Base-by-base conservation (phyloP, 2,797 vertebrate genomes). In the Sebastes kiyomatsui region DNA sequence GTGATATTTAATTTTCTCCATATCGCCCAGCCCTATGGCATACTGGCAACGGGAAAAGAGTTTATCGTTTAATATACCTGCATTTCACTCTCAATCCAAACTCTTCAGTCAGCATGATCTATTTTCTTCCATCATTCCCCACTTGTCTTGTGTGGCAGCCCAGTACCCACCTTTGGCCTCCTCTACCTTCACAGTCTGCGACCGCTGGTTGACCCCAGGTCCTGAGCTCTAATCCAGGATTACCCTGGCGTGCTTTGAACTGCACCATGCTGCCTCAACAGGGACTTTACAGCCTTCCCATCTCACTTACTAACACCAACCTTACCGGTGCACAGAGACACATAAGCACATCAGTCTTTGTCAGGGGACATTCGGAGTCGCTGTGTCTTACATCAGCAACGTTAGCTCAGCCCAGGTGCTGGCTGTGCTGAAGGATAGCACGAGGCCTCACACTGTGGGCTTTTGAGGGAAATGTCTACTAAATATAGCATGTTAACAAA, bases 171-270 rank as follows among this genome's bases (percentile, higher is more conserved):
- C 71, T 79, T 79, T 79, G 58, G 74, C 82, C 77, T 82, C 72
- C 46, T 75, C 64, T 79, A 73, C 75, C 81, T 85, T 84, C 68
- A 87, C 60, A 66, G 90, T 82, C 84, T 86, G 69, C 62, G 93
- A 94, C 93, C 91, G 75, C 70, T 79, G 78, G 58, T 35, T 93
- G 93, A 95, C 92, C 93, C 91, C 64, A 25, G 67, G 79, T 92
- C 80, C 90, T 90, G 82, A 87, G 73, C 83, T 91, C 76, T 95
- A 94, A 95, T 94, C 92, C 89, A 80, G 90, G 92, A 95, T 95
- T 94, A 94, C 81, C 71, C 81, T 59, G 75, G 73, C 81, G 85
- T 82, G 85, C 77, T 88, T 85, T 88, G 84, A 88, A 88, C 83
- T 83, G 82, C 72, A 70, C 75, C 78, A 69, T 61, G 22, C 66